phyloP scores from a whole-genome alignment of 2,888 invertebrate genomes.

The Lasioglossum malachurum region DNA sequence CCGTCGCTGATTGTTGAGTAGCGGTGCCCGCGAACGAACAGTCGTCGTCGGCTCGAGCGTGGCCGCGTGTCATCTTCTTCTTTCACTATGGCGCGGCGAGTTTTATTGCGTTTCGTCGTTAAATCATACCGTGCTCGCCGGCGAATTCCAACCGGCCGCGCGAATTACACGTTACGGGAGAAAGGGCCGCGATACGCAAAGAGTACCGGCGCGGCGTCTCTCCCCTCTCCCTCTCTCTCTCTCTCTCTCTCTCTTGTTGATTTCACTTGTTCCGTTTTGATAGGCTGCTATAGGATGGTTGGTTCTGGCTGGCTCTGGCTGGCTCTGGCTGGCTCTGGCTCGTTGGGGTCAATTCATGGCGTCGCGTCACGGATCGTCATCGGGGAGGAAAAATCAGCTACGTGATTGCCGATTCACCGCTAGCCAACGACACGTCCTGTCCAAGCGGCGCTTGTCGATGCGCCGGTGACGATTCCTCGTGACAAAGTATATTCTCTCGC shows the following conservation, averaged over 20 bases:
- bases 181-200: conserved; percentile 20
- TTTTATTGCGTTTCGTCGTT: conserved; percentile 77
- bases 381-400: conserved; percentile 11
- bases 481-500: conserved; percentile 46
- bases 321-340: conserved; percentile 3
- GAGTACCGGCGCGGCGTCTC: neutral
- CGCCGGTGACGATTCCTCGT: conserved; percentile 37
- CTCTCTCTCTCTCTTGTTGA: conserved; percentile 18
- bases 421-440: conserved; percentile 38
- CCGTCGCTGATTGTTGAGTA: conserved; percentile 67
- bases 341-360: conserved; percentile 32
- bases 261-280: conserved; percentile 47
- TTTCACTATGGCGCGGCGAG: conserved; percentile 34
- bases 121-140: conserved; percentile 72
- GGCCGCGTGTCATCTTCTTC: conserved; percentile 63
- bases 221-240: neutral
- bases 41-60: conserved; percentile 46
- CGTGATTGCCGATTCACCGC: conserved; percentile 59
- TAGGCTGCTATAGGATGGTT: conserved; percentile 3
- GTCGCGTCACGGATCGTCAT: conserved; percentile 34
- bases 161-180: conserved; percentile 47
- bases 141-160: conserved; percentile 64
- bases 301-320: neutral
- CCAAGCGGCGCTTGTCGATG: conserved; percentile 24
- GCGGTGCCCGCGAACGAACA: conserved; percentile 54